Conservation (phyloP, 2,888 invertebrate species). For the Xanthia icteritia region DNA sequence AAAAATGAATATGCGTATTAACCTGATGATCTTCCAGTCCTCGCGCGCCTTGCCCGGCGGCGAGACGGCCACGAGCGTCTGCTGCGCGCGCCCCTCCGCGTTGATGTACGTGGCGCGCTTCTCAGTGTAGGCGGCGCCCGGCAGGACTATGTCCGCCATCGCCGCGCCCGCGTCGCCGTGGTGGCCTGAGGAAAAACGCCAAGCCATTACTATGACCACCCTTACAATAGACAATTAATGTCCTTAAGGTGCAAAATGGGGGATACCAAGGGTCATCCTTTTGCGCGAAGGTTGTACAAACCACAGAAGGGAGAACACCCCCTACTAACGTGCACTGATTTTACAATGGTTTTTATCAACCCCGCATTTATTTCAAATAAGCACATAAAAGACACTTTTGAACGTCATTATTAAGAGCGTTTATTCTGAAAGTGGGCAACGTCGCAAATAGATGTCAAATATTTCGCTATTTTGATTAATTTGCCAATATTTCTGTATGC, state of each 20-base stretch:
- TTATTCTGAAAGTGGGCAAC: too few species aligned
- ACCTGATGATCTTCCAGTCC: constrained; percentile 98
- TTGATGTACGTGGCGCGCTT: constrained; percentile 99
- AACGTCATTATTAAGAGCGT: too few species aligned
- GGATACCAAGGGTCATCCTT: not conserved
- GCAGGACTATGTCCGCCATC: constrained; percentile 97
- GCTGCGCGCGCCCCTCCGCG: constrained; percentile 99
- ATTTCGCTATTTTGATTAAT: too few species aligned
- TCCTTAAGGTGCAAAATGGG: too few species aligned
- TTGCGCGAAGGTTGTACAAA: not conserved
- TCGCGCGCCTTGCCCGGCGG: constrained; percentile 98
- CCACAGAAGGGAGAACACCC: too few species aligned
- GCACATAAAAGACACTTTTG: too few species aligned
- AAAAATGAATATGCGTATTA: not conserved
- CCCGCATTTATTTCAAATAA: not conserved
- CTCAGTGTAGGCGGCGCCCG: constrained; percentile 99
- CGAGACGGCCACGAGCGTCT: constrained; percentile 95
- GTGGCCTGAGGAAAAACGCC: constrained; percentile 91
- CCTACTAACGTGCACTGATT: not conserved
- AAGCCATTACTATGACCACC: not conserved
- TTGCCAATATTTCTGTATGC: too few species aligned
- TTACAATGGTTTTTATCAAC: too few species aligned
- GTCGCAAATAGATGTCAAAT: too few species aligned
- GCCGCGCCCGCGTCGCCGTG: constrained; percentile 98
- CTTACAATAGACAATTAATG: not conserved